Evolutionary conservation across 2,113 vertebrate species (phyloP).

Genomic region (Scopus umbretta): DNA sequence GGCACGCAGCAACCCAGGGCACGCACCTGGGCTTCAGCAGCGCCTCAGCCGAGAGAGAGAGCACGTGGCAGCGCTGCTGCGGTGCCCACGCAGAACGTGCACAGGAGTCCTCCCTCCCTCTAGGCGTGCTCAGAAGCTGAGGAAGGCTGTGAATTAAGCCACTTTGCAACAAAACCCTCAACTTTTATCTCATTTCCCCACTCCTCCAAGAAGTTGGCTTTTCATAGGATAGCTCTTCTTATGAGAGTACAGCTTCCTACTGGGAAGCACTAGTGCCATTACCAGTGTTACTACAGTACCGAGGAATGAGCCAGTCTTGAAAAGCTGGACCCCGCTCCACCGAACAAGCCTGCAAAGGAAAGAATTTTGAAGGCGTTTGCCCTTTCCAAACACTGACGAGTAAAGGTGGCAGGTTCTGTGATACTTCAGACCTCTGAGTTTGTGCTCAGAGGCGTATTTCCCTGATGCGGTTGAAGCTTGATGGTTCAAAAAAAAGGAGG

Average conservation of each 20-base stretch:
- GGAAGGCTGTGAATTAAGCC: neutral
- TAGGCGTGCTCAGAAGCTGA: too few relatives aligned
- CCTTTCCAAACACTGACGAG: neutral
- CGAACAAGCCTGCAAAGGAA: neutral
- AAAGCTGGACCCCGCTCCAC: neutral
- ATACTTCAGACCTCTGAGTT: rapidly evolving
- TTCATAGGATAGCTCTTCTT: too few relatives aligned
- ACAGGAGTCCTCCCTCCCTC: too few relatives aligned
- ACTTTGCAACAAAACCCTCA: too few relatives aligned
- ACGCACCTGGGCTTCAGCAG: neutral
- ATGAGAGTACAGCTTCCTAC: rapidly evolving
- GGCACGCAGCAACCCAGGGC: neutral
- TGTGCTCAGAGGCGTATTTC: neutral
- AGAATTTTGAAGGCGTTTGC: neutral
- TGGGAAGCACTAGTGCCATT: rapidly evolving
- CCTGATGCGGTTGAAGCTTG: neutral
- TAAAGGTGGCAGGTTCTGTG: neutral
- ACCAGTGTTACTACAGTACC: rapidly evolving
- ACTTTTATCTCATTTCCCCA: neutral
- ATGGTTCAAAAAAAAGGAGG: neutral
- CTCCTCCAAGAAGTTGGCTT: neutral
- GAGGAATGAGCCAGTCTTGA: rapidly evolving
- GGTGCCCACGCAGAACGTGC: too few relatives aligned
- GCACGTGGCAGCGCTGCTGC: rapidly evolving
- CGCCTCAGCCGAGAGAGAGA: neutral